Evolutionary conservation across 2,888 invertebrate species (phyloP), one percentile per base, ranked within the genome.

Genomic region (Pterostichus niger): DNA sequence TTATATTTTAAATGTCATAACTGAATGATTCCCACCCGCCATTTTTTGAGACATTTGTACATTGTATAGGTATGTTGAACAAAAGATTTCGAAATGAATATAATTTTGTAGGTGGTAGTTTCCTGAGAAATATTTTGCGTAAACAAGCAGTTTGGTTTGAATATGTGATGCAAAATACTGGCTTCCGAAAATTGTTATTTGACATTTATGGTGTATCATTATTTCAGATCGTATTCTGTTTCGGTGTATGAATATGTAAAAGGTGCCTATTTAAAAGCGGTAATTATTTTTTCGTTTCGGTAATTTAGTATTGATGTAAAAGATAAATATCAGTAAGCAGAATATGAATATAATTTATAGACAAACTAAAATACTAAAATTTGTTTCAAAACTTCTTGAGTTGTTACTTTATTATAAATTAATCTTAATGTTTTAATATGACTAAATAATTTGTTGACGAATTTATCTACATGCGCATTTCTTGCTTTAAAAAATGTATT

Each of bases 171-270:
- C 44, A 40, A 71, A 71, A 71, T 71, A 71, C 40, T 71, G 68
- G 44, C 68, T 71, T 40, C 68, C 17, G 68, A 71, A 71, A 44
- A 71, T 71, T 71, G 68, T 71, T 44, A 71, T 71, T 71, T 71
- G 68, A 17, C 68, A 71, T 71, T 71, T 71, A 71, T 71, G 68
- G 40, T 17, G 68, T 71, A 71, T 71, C 44, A 71, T 71, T 71
- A 71, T 71, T 71, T 15, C 44, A 15, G 68, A 17, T 71, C 13
- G 40, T 71, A 13, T 71, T 40, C 68, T 15, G 68, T 44, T 71
- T 46, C 68, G 68, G 17, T 17, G 40, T 17, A 71, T 71, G 68
- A 71, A 71, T 71, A 71, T 71, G 40, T 71, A 71, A 71, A 64
- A 33, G 64, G 9, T 15, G 40, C 17, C 44, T 11, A 71, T 71